Conservation (phyloP, 2,113 vertebrate genomes). For the Brachyhypopomus occidentalis region DNA sequence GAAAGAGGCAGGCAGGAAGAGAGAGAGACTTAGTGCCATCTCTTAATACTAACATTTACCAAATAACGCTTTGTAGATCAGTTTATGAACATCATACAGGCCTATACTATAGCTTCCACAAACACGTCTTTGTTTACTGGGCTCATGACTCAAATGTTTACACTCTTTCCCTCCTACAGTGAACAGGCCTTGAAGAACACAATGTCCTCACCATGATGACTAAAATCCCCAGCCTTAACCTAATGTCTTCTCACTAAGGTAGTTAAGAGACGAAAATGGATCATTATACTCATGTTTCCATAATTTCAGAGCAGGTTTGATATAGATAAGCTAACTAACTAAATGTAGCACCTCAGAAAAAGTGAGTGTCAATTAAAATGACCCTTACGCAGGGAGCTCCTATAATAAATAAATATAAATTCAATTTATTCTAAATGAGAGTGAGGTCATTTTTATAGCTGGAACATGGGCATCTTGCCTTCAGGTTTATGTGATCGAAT, state of each 20-base stretch:
- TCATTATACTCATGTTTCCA: too few species aligned
- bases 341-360: neutral
- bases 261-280: too few species aligned
- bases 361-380: neutral
- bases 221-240: neutral
- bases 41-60: neutral
- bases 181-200: neutral
- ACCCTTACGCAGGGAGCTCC: neutral
- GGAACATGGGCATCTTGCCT: neutral
- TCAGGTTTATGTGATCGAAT: neutral
- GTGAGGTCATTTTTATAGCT: neutral
- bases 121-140: neutral
- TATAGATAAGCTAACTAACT: neutral
- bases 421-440: neutral
- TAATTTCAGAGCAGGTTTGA: neutral
- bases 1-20: neutral
- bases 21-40: neutral
- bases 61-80: neutral
- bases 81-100: neutral
- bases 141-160: slow-evolving; percentile 2
- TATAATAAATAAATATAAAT: neutral
- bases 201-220: slow-evolving; percentile 24
- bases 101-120: neutral
- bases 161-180: slow-evolving; percentile 20
- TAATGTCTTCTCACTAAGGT: too few species aligned